Evolutionary conservation across 2,797 vertebrate species (phyloP).

Genomic region (Octomys mimax): DNA sequence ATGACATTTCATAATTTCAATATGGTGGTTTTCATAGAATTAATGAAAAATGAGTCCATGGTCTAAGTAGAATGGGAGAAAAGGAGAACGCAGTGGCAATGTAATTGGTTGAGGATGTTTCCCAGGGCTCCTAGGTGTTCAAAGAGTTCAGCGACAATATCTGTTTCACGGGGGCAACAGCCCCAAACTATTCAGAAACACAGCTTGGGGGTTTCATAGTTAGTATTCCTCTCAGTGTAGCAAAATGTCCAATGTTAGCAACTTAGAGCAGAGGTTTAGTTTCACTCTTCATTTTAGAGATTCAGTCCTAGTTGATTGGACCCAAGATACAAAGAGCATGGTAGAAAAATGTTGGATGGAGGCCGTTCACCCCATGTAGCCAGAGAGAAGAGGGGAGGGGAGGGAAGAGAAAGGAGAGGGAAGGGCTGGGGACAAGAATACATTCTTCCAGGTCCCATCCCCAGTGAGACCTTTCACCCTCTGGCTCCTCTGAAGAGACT

Average conservation of each 20-base stretch:
- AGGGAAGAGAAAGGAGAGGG: no score
- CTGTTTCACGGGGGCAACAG: background rate
- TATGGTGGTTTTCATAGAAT: background rate
- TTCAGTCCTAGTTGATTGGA: background rate
- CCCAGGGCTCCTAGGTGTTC: no score
- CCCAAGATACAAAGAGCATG: background rate
- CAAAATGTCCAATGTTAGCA: background rate
- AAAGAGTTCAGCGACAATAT: fast-evolving
- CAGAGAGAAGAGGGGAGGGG: background rate
- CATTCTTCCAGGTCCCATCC: background rate
- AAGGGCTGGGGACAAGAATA: background rate
- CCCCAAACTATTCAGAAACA: background rate
- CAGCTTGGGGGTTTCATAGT: background rate
- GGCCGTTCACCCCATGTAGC: background rate
- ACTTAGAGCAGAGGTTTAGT: background rate
- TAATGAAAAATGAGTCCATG: background rate
- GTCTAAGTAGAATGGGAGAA: background rate
- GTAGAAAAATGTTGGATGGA: background rate
- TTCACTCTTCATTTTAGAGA: background rate
- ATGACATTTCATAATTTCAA: background rate
- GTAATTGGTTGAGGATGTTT: background rate
- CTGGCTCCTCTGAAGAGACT: background rate
- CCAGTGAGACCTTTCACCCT: background rate
- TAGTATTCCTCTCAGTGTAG: background rate
- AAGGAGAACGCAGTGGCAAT: fast-evolving